Percentiles rank a stretch among this genome's conserved stretches.
Evolutionary conservation across 2,888 invertebrate genomes (phyloP).

Genomic region (Vesta saturnalis): DNA sequence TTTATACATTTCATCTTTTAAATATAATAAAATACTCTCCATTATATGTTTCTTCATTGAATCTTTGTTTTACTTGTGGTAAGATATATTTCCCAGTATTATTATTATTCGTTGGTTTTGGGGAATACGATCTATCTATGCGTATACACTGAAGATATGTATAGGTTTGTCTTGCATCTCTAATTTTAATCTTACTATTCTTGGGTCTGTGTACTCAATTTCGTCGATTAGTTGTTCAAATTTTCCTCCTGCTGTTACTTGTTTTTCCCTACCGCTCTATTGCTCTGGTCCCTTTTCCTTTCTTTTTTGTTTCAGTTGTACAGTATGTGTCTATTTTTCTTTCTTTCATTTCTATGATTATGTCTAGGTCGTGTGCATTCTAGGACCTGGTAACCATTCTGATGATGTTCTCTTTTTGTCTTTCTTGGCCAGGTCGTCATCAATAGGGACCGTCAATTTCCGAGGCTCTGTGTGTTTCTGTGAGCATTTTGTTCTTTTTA

Average conservation of each 20-base stretch:
- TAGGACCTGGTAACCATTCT: background rate
- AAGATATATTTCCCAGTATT: background rate
- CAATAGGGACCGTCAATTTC: background rate
- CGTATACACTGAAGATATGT: background rate
- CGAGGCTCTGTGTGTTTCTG: background rate
- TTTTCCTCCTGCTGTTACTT: background rate
- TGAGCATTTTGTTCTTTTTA: background rate
- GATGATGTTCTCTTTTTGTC: background rate
- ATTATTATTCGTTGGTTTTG: background rate
- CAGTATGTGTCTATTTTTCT: background rate
- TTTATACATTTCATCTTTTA: too few species aligned
- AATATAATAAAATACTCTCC: too few species aligned
- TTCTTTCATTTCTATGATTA: background rate
- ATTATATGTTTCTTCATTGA: background rate
- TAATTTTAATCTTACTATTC: too few species aligned
- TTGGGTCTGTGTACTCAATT: too few species aligned
- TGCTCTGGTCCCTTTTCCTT: background rate
- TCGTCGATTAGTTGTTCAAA: background rate
- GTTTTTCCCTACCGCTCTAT: background rate
- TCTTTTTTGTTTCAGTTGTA: background rate
- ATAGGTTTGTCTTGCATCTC: background rate
- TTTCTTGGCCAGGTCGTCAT: background rate
- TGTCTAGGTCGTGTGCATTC: background rate
- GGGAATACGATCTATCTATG: too few species aligned
- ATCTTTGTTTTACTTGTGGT: background rate